A percentile compares a stretch with the other conserved stretches of the same genome.
Conservation (phyloP, 2,888 invertebrate species). For the Plagiodera versicolora region DNA sequence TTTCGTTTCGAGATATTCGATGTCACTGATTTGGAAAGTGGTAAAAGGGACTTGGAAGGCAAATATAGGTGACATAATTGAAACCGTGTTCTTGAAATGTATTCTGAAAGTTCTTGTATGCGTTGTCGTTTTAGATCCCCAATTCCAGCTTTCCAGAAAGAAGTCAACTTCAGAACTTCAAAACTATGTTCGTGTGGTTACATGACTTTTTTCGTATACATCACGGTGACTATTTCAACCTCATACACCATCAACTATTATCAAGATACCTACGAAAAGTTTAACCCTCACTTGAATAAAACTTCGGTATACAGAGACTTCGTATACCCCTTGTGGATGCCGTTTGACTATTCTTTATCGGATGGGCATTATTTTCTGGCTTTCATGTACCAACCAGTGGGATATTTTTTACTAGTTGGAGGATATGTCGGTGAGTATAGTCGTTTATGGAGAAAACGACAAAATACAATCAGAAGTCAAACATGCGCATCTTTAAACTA, state of each 20-base stretch:
- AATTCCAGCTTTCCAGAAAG: neutral
- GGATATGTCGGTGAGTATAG: conserved; percentile 19
- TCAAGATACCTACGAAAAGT: conserved; percentile 15
- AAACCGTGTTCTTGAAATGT: neutral
- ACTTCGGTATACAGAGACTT: conserved; percentile 24
- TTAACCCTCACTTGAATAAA: conserved; percentile 16
- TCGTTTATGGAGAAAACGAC: neutral
- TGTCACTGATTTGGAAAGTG: neutral
- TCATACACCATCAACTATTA: conserved; percentile 9
- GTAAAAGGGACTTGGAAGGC: neutral
- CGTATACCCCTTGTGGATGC: conserved; percentile 25
- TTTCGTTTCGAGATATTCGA: neutral
- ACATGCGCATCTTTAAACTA: too few relatives aligned
- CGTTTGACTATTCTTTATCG: conserved; percentile 26
- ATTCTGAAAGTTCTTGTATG: neutral
- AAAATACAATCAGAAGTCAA: too few relatives aligned
- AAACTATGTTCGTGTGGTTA: neutral
- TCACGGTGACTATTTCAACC: neutral
- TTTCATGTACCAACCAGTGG: conserved; percentile 22
- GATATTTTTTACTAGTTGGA: conserved; percentile 15
- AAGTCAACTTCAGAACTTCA: neutral
- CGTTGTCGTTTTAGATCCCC: neutral
- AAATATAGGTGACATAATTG: neutral
- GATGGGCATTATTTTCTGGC: conserved; percentile 25
- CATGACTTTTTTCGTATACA: neutral